These are phyloP conservation scores for Apistogramma diplotaenia DNA, from an alignment of 2,113 vertebrate species.

Conservation along the genomic window DNA sequence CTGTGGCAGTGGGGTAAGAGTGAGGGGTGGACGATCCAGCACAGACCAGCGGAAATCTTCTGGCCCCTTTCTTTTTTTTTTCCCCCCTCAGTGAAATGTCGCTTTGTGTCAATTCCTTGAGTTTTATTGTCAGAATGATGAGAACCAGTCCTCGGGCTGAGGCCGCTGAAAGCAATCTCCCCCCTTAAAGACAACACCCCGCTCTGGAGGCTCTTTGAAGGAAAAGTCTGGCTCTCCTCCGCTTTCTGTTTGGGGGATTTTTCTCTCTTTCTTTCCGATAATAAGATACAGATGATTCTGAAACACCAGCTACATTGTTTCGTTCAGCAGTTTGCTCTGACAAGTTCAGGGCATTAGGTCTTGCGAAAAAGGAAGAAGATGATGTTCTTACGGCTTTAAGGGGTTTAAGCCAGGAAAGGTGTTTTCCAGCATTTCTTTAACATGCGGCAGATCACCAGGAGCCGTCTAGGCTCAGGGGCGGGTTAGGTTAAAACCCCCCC, in stretches of 20 bases:
- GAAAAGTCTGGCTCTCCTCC: constrained; percentile 61
- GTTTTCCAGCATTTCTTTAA: neutral
- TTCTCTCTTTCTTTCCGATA: constrained; percentile 32
- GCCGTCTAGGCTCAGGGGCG: neutral
- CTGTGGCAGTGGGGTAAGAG: constrained; percentile 31
- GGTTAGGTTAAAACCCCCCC: neutral
- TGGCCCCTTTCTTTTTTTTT: constrained; percentile 9
- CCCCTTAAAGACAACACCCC: constrained; percentile 65
- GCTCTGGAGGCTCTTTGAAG: constrained; percentile 70
- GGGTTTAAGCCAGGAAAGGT: neutral
- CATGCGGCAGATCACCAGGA: neutral
- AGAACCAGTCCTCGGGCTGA: constrained; percentile 69
- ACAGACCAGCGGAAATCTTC: constrained; percentile 59
- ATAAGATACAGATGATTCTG: constrained; percentile 78
- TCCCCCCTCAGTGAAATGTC: constrained; percentile 40
- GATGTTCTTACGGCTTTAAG: neutral
- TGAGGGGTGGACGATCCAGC: constrained; percentile 27
- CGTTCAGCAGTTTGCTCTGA: constrained; percentile 43
- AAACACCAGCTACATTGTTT: constrained; percentile 65
- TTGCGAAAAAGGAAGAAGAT: neutral
- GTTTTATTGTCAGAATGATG: constrained; percentile 81
- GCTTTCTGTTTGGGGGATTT: constrained; percentile 73
- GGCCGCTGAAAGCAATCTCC: constrained; percentile 58
- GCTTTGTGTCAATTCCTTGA: constrained; percentile 75
- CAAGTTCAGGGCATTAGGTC: neutral